phyloP scores from a whole-genome alignment of 1,140 invertebrate species.

The Atta cephalotes region DNA sequence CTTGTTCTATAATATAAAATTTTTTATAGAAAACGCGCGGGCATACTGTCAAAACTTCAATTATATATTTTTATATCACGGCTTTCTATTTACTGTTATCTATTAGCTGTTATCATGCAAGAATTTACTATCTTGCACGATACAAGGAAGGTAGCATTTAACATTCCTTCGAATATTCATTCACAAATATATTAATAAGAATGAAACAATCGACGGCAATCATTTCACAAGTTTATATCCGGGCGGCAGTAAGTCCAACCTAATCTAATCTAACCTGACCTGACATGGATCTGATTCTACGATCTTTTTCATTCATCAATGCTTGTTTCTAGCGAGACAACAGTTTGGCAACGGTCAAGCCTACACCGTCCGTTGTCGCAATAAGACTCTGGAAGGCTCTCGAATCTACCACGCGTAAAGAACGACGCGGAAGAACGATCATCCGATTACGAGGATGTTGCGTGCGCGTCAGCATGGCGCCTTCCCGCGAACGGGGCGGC shows the following conservation, averaged over 20 bases:
- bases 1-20: background rate
- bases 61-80: no score
- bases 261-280: slow-evolving; percentile 20
- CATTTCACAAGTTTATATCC: background rate
- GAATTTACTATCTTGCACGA: background rate
- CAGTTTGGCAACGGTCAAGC: background rate
- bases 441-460: slow-evolving; percentile 63
- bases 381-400: background rate
- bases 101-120: no score
- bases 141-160: background rate
- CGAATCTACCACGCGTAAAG: slow-evolving; percentile 18
- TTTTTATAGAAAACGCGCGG: background rate
- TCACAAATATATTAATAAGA: background rate
- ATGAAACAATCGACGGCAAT: background rate
- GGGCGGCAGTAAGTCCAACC: background rate
- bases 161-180: background rate
- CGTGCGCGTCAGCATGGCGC: slow-evolving; percentile 68
- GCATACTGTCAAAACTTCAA: background rate
- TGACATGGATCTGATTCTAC: background rate
- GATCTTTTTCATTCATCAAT: background rate
- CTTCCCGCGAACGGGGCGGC: slow-evolving; percentile 28
- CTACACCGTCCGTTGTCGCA: background rate
- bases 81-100: no score
- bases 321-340: background rate
- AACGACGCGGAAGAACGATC: slow-evolving; percentile 38